These are phyloP conservation scores for Eupsilia transversa DNA, from an alignment of 2,888 invertebrate genomes.

Conservation along the genomic window DNA sequence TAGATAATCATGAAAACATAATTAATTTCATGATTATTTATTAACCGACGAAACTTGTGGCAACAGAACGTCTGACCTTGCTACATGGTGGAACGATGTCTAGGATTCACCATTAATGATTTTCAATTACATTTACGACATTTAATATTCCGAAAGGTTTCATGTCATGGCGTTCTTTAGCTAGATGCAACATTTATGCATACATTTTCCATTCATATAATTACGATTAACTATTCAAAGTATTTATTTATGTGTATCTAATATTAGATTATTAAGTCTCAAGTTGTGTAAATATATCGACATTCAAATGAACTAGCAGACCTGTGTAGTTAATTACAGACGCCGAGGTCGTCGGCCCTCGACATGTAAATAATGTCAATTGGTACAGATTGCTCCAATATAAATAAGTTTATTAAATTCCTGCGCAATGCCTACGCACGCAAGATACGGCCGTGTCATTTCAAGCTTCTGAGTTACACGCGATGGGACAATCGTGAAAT, in stretches of 20 bases:
- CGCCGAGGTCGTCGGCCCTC: slow-evolving; percentile 52
- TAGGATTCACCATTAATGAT: slow-evolving; percentile 42
- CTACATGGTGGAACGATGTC: slow-evolving; percentile 38
- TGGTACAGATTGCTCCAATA: slow-evolving; percentile 47
- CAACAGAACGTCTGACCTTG: slow-evolving; percentile 39
- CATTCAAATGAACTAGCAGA: slow-evolving; percentile 33
- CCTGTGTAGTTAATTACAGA: slow-evolving; percentile 49
- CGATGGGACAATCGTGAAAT: background rate
- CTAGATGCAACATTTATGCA: slow-evolving; percentile 1
- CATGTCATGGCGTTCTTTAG: slow-evolving; percentile 31
- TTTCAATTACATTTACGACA: slow-evolving; percentile 50
- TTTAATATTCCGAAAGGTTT: slow-evolving; percentile 48
- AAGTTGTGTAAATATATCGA: slow-evolving; percentile 27
- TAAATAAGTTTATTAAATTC: slow-evolving; percentile 58
- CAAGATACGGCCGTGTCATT: slow-evolving; percentile 8
- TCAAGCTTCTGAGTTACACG: background rate
- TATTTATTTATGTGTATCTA: slow-evolving; percentile 3
- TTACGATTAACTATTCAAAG: slow-evolving; percentile 1
- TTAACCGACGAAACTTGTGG: background rate
- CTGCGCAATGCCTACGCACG: slow-evolving; percentile 27
- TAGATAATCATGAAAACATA: too few relatives aligned
- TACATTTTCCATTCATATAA: slow-evolving; percentile 15
- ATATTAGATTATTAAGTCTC: slow-evolving; percentile 24
- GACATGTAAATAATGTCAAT: slow-evolving; percentile 62
- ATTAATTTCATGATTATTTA: slow-evolving; percentile 7